phyloP scores from a whole-genome alignment of 2,113 vertebrate species.

The Hypomesus transpacificus region DNA sequence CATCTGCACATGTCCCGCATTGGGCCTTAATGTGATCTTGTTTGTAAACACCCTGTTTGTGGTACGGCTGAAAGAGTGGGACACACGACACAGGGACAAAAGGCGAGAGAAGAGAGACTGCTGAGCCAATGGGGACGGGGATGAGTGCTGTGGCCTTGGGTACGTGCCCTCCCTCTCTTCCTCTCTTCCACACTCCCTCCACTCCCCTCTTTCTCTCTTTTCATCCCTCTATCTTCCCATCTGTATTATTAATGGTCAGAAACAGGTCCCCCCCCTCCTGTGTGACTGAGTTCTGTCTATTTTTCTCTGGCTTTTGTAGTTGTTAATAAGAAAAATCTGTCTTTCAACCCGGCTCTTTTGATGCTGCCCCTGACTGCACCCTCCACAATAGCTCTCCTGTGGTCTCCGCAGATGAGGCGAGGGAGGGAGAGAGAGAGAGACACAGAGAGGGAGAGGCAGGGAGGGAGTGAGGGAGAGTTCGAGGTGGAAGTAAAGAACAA shows the following conservation, averaged over 20 bases:
- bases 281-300: conserved; percentile 41
- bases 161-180: conserved; percentile 14
- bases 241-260: conserved; percentile 60
- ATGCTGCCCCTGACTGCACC: conserved; percentile 56
- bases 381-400: conserved; percentile 68
- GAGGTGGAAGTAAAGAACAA: conserved; percentile 17
- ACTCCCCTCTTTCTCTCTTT: conserved; percentile 8
- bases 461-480: conserved; percentile 28
- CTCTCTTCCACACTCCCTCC: not conserved
- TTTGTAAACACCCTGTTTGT: conserved; percentile 47
- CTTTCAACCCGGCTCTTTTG: conserved; percentile 59
- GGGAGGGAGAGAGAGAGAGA: conserved; percentile 11
- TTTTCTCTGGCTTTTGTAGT: conserved; percentile 52
- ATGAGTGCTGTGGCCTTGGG: conserved; percentile 20
- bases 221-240: conserved; percentile 12
- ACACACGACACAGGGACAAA: conserved; percentile 40
- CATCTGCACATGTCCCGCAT: conserved; percentile 12
- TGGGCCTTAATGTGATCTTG: conserved; percentile 47
- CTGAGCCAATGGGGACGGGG: conserved; percentile 40
- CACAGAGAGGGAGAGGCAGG: conserved; percentile 20
- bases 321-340: conserved; percentile 69
- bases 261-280: conserved; percentile 46
- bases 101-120: conserved; percentile 35
- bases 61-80: conserved; percentile 48
- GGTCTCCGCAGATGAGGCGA: conserved; percentile 53